A percentile compares a stretch with the other conserved stretches of the same genome.
Evolutionary conservation across 2,888 invertebrate genomes (phyloP).

Genomic region (Subacronicta megacephala): DNA sequence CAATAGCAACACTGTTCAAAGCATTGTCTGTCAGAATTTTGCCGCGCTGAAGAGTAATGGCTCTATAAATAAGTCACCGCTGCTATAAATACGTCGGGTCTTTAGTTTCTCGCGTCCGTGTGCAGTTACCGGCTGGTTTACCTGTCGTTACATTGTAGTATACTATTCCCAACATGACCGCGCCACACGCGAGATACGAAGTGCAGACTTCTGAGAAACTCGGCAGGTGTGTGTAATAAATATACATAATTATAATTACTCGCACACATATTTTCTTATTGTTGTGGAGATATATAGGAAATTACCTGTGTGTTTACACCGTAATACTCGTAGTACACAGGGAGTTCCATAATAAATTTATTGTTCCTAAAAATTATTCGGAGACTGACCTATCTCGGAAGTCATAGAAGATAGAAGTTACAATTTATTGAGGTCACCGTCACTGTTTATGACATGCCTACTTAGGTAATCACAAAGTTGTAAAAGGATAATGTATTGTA

Average conservation of each 20-base stretch:
- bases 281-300: neutral
- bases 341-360: neutral
- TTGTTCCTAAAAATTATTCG: neutral
- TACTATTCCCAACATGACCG: slow-evolving; percentile 63
- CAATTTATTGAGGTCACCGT: slow-evolving; percentile 23
- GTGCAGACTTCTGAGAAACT: slow-evolving; percentile 72
- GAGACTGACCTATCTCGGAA: slow-evolving; percentile 30
- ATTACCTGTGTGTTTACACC: neutral
- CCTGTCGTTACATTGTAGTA: slow-evolving; percentile 13
- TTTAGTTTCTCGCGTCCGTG: slow-evolving; percentile 56
- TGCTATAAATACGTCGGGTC: slow-evolving; percentile 60
- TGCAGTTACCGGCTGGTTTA: slow-evolving; percentile 28
- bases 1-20: slow-evolving; percentile 22
- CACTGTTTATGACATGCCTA: slow-evolving; percentile 15
- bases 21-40: slow-evolving; percentile 27
- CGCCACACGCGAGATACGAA: slow-evolving; percentile 73
- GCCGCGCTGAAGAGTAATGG: slow-evolving; percentile 10
- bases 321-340: too few species aligned
- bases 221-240: slow-evolving; percentile 73
- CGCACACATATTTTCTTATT: neutral
- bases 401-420: neutral
- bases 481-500: too few species aligned
- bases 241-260: neutral
- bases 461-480: too few species aligned
- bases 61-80: slow-evolving; percentile 46